phyloP scores from a whole-genome alignment of 2,797 vertebrate species.

The Rhadinocentrus ornatus region DNA sequence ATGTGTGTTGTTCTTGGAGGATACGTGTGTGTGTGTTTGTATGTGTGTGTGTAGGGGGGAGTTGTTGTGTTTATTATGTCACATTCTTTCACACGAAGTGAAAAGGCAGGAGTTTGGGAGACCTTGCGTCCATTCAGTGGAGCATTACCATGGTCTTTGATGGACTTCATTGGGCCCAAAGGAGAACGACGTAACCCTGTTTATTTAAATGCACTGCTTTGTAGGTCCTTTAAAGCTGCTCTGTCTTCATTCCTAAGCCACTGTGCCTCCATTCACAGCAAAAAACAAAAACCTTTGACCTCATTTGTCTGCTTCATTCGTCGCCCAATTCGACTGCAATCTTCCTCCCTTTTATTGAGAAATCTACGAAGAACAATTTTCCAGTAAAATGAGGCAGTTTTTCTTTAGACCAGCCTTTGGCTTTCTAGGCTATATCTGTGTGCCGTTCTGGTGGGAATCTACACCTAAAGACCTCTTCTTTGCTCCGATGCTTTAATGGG shows the following conservation, averaged over 20 bases:
- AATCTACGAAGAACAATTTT: constrained; percentile 75
- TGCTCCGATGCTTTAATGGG: constrained; percentile 57
- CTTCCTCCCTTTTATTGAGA: constrained; percentile 54
- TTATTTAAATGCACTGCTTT: constrained; percentile 84
- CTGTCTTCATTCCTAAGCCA: constrained; percentile 75
- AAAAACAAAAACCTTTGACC: constrained; percentile 83
- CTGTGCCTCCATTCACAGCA: constrained; percentile 76
- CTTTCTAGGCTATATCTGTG: constrained; percentile 48
- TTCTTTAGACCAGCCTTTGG: constrained; percentile 51
- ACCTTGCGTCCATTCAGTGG: constrained; percentile 75
- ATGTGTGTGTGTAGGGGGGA: background rate
- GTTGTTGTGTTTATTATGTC: constrained; percentile 73
- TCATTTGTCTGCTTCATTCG: constrained; percentile 71
- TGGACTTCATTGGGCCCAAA: constrained; percentile 80
- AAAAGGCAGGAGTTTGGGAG: constrained; percentile 74
- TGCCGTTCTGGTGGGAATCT: constrained; percentile 75
- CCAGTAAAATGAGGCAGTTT: constrained; percentile 64
- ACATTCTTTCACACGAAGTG: constrained; percentile 81
- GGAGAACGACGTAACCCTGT: constrained; percentile 80
- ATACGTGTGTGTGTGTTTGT: constrained; percentile 18
- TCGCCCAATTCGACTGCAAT: constrained; percentile 70
- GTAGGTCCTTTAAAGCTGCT: constrained; percentile 81
- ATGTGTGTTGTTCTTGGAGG: constrained; percentile 61
- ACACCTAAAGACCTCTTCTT: constrained; percentile 49
- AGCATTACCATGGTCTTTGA: constrained; percentile 84